These are phyloP conservation scores for Aulostomus chinensis DNA, from an alignment of 2,797 vertebrate genomes.

Conservation along the genomic window DNA sequence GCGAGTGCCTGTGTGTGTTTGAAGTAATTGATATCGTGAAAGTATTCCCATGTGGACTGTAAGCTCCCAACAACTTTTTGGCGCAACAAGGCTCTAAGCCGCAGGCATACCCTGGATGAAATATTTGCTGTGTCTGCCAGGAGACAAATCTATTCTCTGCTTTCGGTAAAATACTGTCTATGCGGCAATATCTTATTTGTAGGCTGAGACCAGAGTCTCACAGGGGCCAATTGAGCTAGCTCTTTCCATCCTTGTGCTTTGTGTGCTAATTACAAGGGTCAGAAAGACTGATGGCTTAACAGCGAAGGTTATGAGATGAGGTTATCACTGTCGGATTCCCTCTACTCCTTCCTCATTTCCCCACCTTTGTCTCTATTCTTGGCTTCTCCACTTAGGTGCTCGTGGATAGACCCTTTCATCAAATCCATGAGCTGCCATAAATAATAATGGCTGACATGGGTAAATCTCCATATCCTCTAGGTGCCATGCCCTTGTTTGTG, in stretches of 20 bases:
- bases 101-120: slow-evolving; percentile 71
- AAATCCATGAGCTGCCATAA: slow-evolving; percentile 44
- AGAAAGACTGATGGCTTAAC: slow-evolving; percentile 78
- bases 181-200: slow-evolving; percentile 78
- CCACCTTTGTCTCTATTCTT: background rate
- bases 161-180: slow-evolving; percentile 77
- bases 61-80: slow-evolving; percentile 72
- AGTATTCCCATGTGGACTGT: slow-evolving; percentile 62
- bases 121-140: slow-evolving; percentile 75
- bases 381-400: slow-evolving; percentile 15
- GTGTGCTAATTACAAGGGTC: slow-evolving; percentile 80
- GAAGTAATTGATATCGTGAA: slow-evolving; percentile 63
- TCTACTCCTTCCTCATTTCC: slow-evolving; percentile 1
- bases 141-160: slow-evolving; percentile 78
- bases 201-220: slow-evolving; percentile 70
- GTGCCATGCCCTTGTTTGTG: slow-evolving; percentile 34
- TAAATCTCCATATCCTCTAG: slow-evolving; percentile 46
- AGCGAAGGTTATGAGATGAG: slow-evolving; percentile 62
- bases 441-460: slow-evolving; percentile 35
- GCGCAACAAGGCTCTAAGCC: slow-evolving; percentile 63
- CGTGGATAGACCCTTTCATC: slow-evolving; percentile 20
- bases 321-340: slow-evolving; percentile 54
- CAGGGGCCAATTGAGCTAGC: slow-evolving; percentile 78
- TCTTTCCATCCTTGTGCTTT: slow-evolving; percentile 67
- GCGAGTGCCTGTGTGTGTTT: slow-evolving; percentile 38